These are phyloP conservation scores for Phoxinus dragarum DNA, from an alignment of 2,797 vertebrate species.

Conservation along the genomic window DNA sequence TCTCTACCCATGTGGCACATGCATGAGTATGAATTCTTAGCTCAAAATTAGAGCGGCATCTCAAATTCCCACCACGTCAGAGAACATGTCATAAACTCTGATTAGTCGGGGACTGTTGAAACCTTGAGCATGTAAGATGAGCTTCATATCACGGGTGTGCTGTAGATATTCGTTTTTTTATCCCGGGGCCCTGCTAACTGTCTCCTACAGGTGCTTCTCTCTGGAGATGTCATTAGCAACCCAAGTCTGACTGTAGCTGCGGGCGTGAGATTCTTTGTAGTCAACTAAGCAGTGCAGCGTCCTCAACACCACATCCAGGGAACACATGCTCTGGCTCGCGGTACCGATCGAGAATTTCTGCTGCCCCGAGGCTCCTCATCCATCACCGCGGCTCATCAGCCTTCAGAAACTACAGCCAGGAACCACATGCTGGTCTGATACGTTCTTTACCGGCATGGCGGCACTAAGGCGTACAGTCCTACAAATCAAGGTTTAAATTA, in stretches of 20 bases:
- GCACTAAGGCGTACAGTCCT: background rate
- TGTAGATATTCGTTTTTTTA: slow-evolving; percentile 49
- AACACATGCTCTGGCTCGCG: slow-evolving; percentile 64
- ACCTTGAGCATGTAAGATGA: slow-evolving; percentile 19
- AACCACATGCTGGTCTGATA: background rate
- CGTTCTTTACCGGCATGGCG: background rate
- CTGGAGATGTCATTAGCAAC: slow-evolving; percentile 71
- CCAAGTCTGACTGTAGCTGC: slow-evolving; percentile 60
- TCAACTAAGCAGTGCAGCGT: slow-evolving; percentile 58
- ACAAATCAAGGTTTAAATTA: background rate
- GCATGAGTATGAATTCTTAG: slow-evolving; percentile 4
- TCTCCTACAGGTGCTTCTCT: slow-evolving; percentile 62
- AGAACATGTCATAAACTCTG: slow-evolving; percentile 43
- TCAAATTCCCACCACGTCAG: slow-evolving; percentile 43
- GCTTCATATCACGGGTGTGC: slow-evolving; percentile 37
- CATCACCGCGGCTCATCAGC: slow-evolving; percentile 59
- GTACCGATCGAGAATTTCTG: slow-evolving; percentile 69
- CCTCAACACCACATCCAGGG: slow-evolving; percentile 63
- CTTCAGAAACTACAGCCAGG: slow-evolving; percentile 41
- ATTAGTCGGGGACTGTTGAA: slow-evolving; percentile 47
- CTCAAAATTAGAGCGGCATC: slow-evolving; percentile 7
- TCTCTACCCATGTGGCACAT: background rate
- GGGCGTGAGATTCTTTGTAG: slow-evolving; percentile 54
- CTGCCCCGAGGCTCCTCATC: slow-evolving; percentile 60
- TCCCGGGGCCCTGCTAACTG: slow-evolving; percentile 49